Evolutionary conservation across 2,888 invertebrate species (phyloP).

Genomic region (Fabriciana adippe): DNA sequence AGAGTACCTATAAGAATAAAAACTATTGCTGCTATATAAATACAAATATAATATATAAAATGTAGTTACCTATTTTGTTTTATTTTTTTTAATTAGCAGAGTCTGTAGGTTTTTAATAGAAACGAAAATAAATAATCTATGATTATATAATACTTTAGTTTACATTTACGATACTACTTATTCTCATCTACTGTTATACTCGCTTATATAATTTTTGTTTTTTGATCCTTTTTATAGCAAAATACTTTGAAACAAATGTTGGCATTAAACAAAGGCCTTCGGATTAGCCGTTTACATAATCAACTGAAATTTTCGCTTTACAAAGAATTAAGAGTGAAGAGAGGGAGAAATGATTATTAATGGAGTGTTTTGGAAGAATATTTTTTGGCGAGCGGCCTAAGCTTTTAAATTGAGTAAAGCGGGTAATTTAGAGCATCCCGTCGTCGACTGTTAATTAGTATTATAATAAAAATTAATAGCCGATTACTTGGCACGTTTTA

Average conservation of each 20-base stretch:
- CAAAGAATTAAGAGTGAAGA: slow-evolving; percentile 55
- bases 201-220: not conserved
- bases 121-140: no score
- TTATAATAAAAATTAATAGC: slow-evolving; percentile 77
- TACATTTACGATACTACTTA: not conserved
- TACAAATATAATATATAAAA: no score
- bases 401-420: slow-evolving; percentile 60
- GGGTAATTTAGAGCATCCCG: slow-evolving; percentile 68
- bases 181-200: not conserved
- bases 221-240: slow-evolving; percentile 9
- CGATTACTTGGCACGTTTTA: slow-evolving; percentile 63
- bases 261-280: slow-evolving; percentile 40
- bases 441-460: slow-evolving; percentile 67
- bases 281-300: slow-evolving; percentile 63
- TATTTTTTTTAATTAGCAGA: no score
- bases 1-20: no score
- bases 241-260: slow-evolving; percentile 38
- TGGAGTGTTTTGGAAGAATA: slow-evolving; percentile 65
- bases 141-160: no score
- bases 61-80: no score
- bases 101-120: no score
- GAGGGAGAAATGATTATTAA: slow-evolving; percentile 54
- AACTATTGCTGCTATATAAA: no score
- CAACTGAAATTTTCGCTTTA: slow-evolving; percentile 56
- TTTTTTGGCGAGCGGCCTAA: slow-evolving; percentile 63